A percentile compares a stretch with the other conserved stretches of the same genome.
These are phyloP conservation scores for Spilosoma lubricipeda DNA, from an alignment of 2,888 invertebrate species.

Conservation along the genomic window DNA sequence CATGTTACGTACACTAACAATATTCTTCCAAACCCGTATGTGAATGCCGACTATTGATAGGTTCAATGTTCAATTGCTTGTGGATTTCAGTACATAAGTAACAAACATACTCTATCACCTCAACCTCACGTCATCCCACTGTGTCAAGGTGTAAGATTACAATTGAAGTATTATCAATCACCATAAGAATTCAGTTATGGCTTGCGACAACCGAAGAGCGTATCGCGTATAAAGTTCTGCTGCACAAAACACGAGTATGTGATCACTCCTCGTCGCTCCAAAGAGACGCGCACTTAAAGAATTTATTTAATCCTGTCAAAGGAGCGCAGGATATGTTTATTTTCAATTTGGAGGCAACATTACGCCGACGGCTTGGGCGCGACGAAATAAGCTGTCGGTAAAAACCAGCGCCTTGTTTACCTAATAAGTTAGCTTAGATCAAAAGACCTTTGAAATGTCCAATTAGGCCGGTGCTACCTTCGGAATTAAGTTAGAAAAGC, in stretches of 20 bases:
- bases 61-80: no score
- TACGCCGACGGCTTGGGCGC: constrained; percentile 9
- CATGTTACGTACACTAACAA: no score
- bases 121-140: background rate
- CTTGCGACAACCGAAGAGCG: background rate
- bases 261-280: constrained; percentile 5
- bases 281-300: constrained; percentile 6
- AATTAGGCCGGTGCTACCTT: constrained; percentile 38
- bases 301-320: constrained; percentile 59
- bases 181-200: background rate
- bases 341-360: constrained; percentile 58
- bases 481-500: constrained; percentile 18
- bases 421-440: constrained; percentile 46
- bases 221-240: background rate
- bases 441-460: constrained; percentile 43
- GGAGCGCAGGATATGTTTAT: constrained; percentile 63
- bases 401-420: constrained; percentile 37
- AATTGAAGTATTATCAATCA: background rate
- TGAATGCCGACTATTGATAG: no score
- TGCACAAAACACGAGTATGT: constrained; percentile 6
- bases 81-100: no score
- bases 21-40: no score
- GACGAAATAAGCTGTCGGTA: constrained; percentile 11
- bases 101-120: background rate
- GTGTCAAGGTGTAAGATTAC: background rate